phyloP scores from a whole-genome alignment of 2,888 invertebrate species.

The Clivina fossor region DNA sequence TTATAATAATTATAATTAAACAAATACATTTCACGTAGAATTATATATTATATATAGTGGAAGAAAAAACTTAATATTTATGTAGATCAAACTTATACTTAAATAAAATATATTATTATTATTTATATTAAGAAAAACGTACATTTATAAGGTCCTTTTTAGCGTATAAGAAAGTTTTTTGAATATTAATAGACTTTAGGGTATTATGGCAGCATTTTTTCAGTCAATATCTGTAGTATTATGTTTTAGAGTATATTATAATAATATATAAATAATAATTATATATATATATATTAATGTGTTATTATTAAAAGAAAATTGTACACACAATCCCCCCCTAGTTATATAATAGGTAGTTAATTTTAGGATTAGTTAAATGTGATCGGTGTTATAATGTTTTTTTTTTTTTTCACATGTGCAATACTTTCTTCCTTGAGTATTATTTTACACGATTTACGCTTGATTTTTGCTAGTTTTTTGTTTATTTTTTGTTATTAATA shows the following conservation, averaged over 20 bases:
- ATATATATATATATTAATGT: not conserved
- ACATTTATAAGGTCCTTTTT: no score
- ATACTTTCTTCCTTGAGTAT: slow-evolving; percentile 51
- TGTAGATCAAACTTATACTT: slow-evolving; percentile 35
- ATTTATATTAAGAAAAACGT: no score
- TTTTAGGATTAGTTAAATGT: slow-evolving; percentile 29
- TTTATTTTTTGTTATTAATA: slow-evolving; percentile 45
- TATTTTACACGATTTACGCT: slow-evolving; percentile 43
- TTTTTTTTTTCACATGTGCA: slow-evolving; percentile 47
- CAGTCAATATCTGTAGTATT: slow-evolving; percentile 50
- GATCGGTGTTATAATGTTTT: slow-evolving; percentile 34
- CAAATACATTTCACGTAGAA: no score
- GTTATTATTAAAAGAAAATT: not conserved
- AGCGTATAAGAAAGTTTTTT: slow-evolving; percentile 21
- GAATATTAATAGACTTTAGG: slow-evolving; percentile 37
- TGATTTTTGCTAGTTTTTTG: slow-evolving; percentile 41
- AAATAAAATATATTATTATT: no score
- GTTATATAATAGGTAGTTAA: no score
- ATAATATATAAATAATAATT: not conserved
- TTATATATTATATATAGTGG: no score
- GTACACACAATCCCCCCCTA: slow-evolving; percentile 2
- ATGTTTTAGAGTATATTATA: slow-evolving; percentile 42
- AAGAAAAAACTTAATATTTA: slow-evolving; percentile 49
- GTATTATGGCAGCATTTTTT: slow-evolving; percentile 50
- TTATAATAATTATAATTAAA: slow-evolving; percentile 37